phyloP scores from a whole-genome alignment of 2,797 vertebrate species.

The Sternotherus odoratus region DNA sequence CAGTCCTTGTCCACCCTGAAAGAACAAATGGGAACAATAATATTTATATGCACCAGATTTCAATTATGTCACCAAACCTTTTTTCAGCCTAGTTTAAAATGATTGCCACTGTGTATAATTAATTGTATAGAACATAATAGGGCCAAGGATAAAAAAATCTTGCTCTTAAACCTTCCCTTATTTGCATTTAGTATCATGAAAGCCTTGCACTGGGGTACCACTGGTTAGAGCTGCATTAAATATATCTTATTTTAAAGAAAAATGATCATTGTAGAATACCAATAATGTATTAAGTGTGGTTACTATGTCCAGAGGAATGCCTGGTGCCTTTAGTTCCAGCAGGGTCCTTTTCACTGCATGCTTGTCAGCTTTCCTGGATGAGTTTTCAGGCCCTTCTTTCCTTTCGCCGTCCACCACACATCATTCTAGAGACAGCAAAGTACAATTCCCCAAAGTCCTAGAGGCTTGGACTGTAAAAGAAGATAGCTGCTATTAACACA shows the following conservation, averaged over 20 bases:
- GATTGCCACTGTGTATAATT: not conserved
- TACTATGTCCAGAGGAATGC: not conserved
- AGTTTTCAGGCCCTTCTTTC: not conserved
- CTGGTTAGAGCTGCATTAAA: not conserved
- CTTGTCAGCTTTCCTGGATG: not conserved
- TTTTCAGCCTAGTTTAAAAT: not conserved
- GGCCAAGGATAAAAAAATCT: not conserved
- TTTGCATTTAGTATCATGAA: not conserved
- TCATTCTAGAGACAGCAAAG: not conserved
- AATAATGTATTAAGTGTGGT: accelerated
- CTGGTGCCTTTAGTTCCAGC: not conserved
- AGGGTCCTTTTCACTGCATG: not conserved
- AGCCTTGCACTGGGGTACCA: not conserved
- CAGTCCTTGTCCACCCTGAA: not conserved
- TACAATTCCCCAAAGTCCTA: no score
- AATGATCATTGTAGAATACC: not conserved
- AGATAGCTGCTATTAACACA: no score
- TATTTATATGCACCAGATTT: accelerated
- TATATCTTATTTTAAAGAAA: not conserved
- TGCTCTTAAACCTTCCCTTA: not conserved
- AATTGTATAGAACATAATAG: not conserved
- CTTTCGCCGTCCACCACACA: not conserved
- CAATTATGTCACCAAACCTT: not conserved
- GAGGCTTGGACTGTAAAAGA: no score
- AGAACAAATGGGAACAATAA: not conserved